Conservation (phyloP, 2,797 vertebrate species). For the Octomys mimax region DNA sequence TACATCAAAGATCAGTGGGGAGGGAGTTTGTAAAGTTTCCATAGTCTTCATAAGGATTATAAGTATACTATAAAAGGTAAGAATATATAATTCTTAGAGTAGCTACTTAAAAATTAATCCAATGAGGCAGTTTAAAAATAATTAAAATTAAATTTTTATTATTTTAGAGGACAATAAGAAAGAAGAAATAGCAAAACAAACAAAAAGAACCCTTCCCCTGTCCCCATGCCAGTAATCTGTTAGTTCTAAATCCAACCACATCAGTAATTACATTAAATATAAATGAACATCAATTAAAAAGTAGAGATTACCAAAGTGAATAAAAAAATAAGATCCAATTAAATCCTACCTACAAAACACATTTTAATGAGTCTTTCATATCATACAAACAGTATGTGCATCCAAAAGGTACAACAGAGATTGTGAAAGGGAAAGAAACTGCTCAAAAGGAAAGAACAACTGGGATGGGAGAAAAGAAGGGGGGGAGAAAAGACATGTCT, state of each 20-base stretch:
- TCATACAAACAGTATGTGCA: not conserved
- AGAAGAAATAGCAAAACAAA: not conserved
- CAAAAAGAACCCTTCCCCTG: conserved; percentile 14
- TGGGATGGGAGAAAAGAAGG: too few relatives aligned
- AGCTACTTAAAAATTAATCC: not conserved
- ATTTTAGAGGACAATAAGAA: not conserved
- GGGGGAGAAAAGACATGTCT: too few relatives aligned
- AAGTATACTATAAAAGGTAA: conserved; percentile 18
- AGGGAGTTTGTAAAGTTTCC: not conserved
- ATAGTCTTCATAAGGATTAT: not conserved
- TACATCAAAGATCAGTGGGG: not conserved
- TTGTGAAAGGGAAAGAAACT: too few relatives aligned
- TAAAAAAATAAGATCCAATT: not conserved
- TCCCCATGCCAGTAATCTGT: not conserved
- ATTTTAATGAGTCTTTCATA: not conserved
- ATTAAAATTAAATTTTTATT: not conserved
- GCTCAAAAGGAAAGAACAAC: too few relatives aligned
- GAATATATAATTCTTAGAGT: not conserved
- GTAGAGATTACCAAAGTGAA: conserved; percentile 51
- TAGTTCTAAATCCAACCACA: conserved; percentile 38
- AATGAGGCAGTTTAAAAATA: conserved; percentile 27
- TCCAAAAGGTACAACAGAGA: too few relatives aligned
- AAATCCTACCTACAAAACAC: not conserved
- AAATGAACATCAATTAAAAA: conserved; percentile 2
- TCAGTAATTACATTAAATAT: conserved; percentile 38